Conservation (phyloP, 2,113 vertebrate genomes). For the Tetrao urogallus region DNA sequence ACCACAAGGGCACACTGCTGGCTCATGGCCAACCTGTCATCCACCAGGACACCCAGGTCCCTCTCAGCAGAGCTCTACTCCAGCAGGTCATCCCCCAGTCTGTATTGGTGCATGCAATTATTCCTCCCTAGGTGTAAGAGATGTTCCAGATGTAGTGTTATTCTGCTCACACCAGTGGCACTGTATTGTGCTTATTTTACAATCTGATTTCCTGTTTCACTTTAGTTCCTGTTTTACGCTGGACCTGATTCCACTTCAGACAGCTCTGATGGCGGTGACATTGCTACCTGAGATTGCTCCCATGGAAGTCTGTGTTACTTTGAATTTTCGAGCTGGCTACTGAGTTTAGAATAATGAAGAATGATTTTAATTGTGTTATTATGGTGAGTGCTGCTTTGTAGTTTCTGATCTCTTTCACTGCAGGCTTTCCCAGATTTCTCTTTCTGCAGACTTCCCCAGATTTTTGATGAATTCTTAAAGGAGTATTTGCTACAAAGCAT, state of each 20-base stretch:
- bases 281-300: not conserved
- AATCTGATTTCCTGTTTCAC: not conserved
- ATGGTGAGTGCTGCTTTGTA: rapidly evolving
- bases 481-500: not conserved
- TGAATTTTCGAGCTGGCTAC: not conserved
- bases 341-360: not conserved
- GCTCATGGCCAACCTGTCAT: no score
- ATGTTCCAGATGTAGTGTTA: not conserved
- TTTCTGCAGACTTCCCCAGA: not conserved
- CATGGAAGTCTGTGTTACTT: not conserved
- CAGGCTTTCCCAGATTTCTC: not conserved
- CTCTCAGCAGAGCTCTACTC: no score
- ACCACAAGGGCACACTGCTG: no score
- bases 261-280: not conserved
- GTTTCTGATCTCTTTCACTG: not conserved
- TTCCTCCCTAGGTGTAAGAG: no score
- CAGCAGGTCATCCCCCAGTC: no score
- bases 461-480: not conserved
- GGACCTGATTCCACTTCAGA: not conserved
- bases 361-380: not conserved
- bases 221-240: not conserved
- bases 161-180: not conserved
- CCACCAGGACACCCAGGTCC: no score
- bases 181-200: rapidly evolving
- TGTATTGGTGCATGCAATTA: no score